Conservation (phyloP, 2,797 vertebrate species). For the Garrulus glandarius region DNA sequence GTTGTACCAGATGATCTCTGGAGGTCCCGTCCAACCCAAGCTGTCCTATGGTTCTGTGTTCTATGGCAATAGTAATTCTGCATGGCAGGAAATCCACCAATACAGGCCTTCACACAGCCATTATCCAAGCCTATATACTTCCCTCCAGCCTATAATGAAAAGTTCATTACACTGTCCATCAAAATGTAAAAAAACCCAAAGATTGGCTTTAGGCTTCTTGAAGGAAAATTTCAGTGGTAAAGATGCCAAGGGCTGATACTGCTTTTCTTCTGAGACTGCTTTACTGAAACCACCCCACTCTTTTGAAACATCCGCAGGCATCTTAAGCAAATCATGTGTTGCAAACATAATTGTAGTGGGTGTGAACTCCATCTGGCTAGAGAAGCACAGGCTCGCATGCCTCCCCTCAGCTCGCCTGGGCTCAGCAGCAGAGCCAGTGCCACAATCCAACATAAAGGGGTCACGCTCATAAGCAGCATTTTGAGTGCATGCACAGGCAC, state of each 20-base stretch:
- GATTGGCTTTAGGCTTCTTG: background rate
- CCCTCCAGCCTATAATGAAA: background rate
- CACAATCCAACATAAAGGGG: background rate
- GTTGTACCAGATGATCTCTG: background rate
- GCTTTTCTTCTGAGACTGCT: slow-evolving; percentile 1
- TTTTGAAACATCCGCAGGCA: slow-evolving; percentile 28
- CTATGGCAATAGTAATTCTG: background rate
- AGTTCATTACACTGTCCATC: background rate
- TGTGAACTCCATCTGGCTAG: slow-evolving; percentile 61
- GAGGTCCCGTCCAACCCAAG: background rate
- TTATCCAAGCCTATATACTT: background rate
- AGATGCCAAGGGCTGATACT: background rate
- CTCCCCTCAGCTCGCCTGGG: background rate
- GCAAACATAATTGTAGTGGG: slow-evolving; percentile 68
- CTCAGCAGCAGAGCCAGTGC: background rate
- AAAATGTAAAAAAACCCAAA: background rate
- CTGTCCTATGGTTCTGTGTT: background rate
- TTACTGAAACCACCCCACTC: slow-evolving; percentile 32
- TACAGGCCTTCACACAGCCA: background rate
- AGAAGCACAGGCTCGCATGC: background rate
- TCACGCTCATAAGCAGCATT: background rate
- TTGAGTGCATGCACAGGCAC: background rate
- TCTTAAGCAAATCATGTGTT: slow-evolving; percentile 52
- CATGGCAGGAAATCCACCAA: background rate
- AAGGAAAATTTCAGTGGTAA: background rate